Evolutionary conservation across 2,113 vertebrate species (phyloP).

Genomic region (Anolis carolinensis): DNA sequence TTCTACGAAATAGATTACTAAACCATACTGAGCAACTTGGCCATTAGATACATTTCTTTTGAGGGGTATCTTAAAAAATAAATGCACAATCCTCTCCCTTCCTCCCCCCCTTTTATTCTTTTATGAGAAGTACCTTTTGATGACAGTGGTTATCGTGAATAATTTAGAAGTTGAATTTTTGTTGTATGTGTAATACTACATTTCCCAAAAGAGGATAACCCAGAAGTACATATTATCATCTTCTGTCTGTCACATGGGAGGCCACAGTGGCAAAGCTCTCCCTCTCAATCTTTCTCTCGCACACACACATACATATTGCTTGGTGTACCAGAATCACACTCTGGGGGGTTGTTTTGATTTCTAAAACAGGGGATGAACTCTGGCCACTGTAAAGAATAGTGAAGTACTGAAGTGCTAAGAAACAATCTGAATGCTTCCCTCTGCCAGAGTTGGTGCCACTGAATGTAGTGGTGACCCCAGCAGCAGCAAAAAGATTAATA

Average conservation of each 20-base stretch:
- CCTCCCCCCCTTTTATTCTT: too few relatives aligned
- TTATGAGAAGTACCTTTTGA: background rate
- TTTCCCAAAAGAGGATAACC: background rate
- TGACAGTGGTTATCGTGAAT: background rate
- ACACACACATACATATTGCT: too few relatives aligned
- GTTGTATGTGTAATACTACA: background rate
- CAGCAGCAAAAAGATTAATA: too few relatives aligned
- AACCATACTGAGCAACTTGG: conserved; percentile 1
- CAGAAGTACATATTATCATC: background rate
- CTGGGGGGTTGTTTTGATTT: background rate
- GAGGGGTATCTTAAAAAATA: background rate
- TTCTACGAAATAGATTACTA: background rate
- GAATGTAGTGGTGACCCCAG: too few relatives aligned
- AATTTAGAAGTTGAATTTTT: background rate
- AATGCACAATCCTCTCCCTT: background rate
- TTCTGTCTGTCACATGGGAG: background rate
- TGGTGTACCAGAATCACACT: background rate
- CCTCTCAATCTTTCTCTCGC: too few relatives aligned
- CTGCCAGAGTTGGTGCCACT: too few relatives aligned
- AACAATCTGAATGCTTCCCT: too few relatives aligned
- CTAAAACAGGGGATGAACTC: background rate
- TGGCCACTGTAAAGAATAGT: too few relatives aligned
- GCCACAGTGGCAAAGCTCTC: background rate
- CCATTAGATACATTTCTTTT: background rate
- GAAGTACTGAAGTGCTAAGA: too few relatives aligned